Conservation (phyloP, 2,797 vertebrate genomes). For the Erithacus rubecula region DNA sequence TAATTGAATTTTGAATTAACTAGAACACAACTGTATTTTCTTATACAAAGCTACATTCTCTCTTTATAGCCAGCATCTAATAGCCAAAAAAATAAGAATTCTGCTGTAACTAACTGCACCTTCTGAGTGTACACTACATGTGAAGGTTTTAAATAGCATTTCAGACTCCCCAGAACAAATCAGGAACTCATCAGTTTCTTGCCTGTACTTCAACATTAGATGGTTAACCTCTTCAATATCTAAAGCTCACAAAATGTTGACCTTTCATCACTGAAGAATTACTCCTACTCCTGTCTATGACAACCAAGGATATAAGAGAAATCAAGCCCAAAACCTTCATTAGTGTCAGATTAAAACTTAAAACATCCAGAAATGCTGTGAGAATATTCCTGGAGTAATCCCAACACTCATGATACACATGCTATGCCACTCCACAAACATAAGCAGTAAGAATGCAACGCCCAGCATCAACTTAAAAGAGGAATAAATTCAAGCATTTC, state of each 20-base stretch:
- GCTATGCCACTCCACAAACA: not conserved
- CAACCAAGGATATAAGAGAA: rapidly evolving
- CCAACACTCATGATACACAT: not conserved
- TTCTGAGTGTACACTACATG: not conserved
- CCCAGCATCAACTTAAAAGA: not conserved
- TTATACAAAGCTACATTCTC: not conserved
- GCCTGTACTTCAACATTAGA: not conserved
- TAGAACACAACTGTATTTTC: not conserved
- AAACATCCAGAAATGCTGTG: not conserved
- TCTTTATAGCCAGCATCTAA: not conserved
- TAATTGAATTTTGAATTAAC: conserved; percentile 14
- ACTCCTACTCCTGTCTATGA: not conserved
- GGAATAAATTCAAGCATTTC: not conserved
- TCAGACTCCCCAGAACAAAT: not conserved
- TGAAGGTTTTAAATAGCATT: not conserved
- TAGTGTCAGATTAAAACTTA: not conserved
- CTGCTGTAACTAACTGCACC: not conserved
- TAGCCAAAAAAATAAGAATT: not conserved
- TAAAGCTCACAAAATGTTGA: not conserved
- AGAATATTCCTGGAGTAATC: not conserved
- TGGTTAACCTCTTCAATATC: not conserved
- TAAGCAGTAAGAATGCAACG: not conserved
- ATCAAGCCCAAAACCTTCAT: not conserved
- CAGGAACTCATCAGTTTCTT: not conserved
- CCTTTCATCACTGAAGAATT: not conserved